Evolutionary conservation across 2,888 invertebrate species (phyloP).

Genomic region (Tuta absoluta): DNA sequence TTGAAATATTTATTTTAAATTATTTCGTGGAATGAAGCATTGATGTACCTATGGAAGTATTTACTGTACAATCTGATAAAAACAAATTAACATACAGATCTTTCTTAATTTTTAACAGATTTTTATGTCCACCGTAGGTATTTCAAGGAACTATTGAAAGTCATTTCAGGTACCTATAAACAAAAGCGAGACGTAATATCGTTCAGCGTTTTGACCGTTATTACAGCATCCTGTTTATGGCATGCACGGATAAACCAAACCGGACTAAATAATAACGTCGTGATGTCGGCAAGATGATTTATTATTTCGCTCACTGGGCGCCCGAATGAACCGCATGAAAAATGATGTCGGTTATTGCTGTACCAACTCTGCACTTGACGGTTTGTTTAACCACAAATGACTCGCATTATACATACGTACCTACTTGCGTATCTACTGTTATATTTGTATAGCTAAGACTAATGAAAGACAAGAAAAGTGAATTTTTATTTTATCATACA

Average conservation of each 20-base stretch:
- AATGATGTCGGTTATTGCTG: constrained; percentile 79
- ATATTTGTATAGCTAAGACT: background rate
- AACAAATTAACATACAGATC: no score
- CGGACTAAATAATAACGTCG: constrained; percentile 77
- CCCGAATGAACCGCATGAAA: constrained; percentile 80
- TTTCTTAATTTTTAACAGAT: background rate
- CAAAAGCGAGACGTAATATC: background rate
- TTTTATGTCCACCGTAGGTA: background rate
- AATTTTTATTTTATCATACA: no score
- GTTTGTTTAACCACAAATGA: constrained; percentile 80
- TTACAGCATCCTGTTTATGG: constrained; percentile 52
- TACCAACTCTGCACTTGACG: constrained; percentile 78
- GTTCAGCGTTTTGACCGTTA: constrained; percentile 29
- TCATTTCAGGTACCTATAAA: background rate
- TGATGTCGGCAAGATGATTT: constrained; percentile 79
- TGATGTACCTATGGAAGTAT: background rate
- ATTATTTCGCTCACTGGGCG: constrained; percentile 78
- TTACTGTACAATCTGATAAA: no score
- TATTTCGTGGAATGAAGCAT: background rate
- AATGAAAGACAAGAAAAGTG: no score
- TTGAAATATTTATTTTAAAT: background rate
- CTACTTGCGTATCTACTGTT: background rate
- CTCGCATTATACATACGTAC: constrained; percentile 70
- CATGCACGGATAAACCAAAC: constrained; percentile 70
- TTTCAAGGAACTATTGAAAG: background rate